These are phyloP conservation scores for Oreotrochilus melanogaster DNA, from an alignment of 2,113 vertebrate species.

Conservation along the genomic window DNA sequence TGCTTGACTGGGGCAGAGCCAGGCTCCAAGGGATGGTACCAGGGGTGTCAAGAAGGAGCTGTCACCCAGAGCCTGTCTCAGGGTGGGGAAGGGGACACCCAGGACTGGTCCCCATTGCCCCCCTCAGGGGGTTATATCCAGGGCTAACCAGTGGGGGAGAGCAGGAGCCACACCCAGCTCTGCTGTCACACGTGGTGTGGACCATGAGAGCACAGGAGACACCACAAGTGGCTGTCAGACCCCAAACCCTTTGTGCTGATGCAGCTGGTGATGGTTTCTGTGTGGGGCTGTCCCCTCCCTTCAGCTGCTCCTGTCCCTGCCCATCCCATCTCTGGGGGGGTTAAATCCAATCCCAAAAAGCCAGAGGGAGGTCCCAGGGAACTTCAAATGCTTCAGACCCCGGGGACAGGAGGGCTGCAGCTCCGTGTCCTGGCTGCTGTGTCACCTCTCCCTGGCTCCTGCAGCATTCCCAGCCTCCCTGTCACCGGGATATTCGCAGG, in stretches of 20 bases:
- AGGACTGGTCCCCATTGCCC: background rate
- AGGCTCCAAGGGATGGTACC: background rate
- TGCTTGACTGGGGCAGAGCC: background rate
- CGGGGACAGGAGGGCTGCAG: background rate
- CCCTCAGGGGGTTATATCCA: background rate
- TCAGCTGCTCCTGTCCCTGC: background rate
- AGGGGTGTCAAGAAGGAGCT: background rate
- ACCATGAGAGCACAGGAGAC: background rate
- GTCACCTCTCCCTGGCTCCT: background rate
- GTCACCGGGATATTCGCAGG: conserved; percentile 24
- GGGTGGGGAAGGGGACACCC: background rate
- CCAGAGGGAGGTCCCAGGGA: background rate
- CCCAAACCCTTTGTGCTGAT: background rate
- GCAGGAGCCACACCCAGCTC: background rate
- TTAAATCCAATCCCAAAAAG: background rate
- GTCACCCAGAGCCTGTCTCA: background rate
- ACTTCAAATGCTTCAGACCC: background rate
- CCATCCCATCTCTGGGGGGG: background rate
- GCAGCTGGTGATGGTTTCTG: background rate
- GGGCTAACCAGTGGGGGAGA: background rate
- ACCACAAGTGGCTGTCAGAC: background rate
- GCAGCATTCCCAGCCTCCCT: conserved; percentile 19
- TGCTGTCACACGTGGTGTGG: fast-evolving
- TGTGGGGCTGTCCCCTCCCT: background rate
- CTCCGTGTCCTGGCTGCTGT: background rate